Conservation (phyloP, 2,888 invertebrate genomes). For the Drosophila emarginata region DNA sequence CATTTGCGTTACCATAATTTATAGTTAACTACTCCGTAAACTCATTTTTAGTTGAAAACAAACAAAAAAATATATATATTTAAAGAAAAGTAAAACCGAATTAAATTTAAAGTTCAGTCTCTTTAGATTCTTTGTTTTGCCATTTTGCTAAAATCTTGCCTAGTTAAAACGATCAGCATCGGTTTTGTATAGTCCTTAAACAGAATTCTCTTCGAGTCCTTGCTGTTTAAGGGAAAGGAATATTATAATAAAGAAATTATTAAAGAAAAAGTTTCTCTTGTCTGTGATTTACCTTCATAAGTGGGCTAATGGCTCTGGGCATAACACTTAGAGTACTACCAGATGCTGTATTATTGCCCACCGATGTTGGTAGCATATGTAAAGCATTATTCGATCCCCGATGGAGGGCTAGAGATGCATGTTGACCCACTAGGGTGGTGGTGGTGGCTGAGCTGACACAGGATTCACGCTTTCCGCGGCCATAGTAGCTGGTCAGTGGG, state of each 20-base stretch:
- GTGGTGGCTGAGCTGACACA: conserved; percentile 91
- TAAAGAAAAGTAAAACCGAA: conserved; percentile 27
- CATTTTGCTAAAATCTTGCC: conserved; percentile 41
- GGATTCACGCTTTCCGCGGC: conserved; percentile 88
- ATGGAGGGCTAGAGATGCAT: conserved; percentile 76
- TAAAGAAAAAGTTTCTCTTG: not conserved
- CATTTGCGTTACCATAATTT: not conserved
- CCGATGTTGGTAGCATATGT: conserved; percentile 76
- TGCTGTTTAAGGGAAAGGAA: conserved; percentile 58
- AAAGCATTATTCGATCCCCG: conserved; percentile 81
- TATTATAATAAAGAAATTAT: not conserved
- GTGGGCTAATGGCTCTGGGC: conserved; percentile 81
- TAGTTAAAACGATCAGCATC: conserved; percentile 9
- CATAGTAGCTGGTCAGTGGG: conserved; percentile 86
- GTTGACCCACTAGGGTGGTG: conserved; percentile 87
- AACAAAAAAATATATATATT: not conserved
- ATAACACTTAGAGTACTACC: conserved; percentile 70
- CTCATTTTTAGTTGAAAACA: not conserved
- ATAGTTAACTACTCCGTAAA: conserved; percentile 12
- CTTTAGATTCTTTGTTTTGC: conserved; percentile 64
- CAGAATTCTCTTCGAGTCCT: conserved; percentile 82
- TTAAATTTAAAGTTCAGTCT: conserved; percentile 66
- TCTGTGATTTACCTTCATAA: conserved; percentile 79
- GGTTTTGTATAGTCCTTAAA: conserved; percentile 53
- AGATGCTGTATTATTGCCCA: conserved; percentile 54